A percentile compares a stretch with the other conserved stretches of the same genome.
Conservation (phyloP, 2,797 vertebrate species). For the Champsocephalus esox region DNA sequence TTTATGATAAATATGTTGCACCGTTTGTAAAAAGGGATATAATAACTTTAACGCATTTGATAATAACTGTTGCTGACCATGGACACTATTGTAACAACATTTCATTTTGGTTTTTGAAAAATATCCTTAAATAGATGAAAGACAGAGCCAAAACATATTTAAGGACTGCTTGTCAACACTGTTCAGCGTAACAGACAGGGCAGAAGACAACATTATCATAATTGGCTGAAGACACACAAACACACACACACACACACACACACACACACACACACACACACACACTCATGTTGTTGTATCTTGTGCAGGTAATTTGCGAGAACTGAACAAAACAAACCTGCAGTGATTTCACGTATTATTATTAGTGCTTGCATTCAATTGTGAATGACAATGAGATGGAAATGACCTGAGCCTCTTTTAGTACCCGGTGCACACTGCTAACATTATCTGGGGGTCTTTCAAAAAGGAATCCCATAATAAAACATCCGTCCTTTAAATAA, state of each 20-base stretch:
- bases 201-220: constrained; percentile 68
- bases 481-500: background rate
- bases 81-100: too few species aligned
- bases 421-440: background rate
- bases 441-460: background rate
- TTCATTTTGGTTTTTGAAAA: constrained; percentile 26
- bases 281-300: constrained; percentile 7
- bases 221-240: constrained; percentile 51
- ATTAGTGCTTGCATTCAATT: constrained; percentile 17
- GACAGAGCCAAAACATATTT: constrained; percentile 21
- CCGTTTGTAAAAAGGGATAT: background rate
- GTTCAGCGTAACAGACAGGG: constrained; percentile 40
- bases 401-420: background rate
- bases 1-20: background rate
- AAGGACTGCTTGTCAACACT: constrained; percentile 39
- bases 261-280: background rate
- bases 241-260: constrained; percentile 1
- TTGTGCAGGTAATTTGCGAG: constrained; percentile 53
- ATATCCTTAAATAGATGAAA: constrained; percentile 21
- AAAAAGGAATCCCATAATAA: background rate
- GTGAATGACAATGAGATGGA: constrained; percentile 34
- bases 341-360: constrained; percentile 24
- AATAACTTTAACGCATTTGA: background rate
- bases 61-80: background rate
- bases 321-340: constrained; percentile 52